A percentile compares a stretch with the other conserved stretches of the same genome.
These are phyloP conservation scores for Rhyacophila brunnea DNA, from an alignment of 1,140 invertebrate species.

Conservation along the genomic window DNA sequence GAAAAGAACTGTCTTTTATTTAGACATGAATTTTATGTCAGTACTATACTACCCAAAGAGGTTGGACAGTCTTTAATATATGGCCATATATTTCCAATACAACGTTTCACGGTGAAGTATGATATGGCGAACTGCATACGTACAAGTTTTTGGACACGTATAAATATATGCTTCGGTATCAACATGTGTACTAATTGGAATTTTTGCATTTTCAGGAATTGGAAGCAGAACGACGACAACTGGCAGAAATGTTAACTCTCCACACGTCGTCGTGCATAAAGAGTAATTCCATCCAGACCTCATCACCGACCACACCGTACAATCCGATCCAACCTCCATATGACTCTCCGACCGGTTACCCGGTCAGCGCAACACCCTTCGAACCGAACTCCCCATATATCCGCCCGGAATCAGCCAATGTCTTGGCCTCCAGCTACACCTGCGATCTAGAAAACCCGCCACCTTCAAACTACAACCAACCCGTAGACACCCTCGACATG, in stretches of 20 bases:
- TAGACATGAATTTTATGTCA: too few relatives aligned
- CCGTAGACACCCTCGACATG: conserved; percentile 31
- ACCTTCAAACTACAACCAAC: conserved; percentile 32
- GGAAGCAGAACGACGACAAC: conserved; percentile 68
- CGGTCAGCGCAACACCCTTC: conserved; percentile 39
- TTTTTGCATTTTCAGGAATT: conserved; percentile 60
- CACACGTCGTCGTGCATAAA: conserved; percentile 71
- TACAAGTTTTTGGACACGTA: too few relatives aligned
- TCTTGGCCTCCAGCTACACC: conserved; percentile 53
- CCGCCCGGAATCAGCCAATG: conserved; percentile 52
- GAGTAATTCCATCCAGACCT: conserved; percentile 46
- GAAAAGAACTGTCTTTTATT: too few relatives aligned
- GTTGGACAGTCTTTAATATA: too few relatives aligned
- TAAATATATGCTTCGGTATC: too few relatives aligned
- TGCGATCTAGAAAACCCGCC: conserved; percentile 37
- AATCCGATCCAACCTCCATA: conserved; percentile 46
- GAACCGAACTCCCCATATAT: conserved; percentile 52
- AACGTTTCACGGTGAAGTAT: too few relatives aligned
- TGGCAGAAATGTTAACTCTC: conserved; percentile 72
- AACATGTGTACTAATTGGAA: too few relatives aligned
- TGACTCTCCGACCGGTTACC: conserved; percentile 48
- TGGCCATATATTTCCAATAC: too few relatives aligned
- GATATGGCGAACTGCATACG: too few relatives aligned
- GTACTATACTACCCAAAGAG: too few relatives aligned
- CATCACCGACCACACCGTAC: conserved; percentile 43